phyloP scores from a whole-genome alignment of 2,113 vertebrate genomes.

The Sarotherodon lohbergeri region DNA sequence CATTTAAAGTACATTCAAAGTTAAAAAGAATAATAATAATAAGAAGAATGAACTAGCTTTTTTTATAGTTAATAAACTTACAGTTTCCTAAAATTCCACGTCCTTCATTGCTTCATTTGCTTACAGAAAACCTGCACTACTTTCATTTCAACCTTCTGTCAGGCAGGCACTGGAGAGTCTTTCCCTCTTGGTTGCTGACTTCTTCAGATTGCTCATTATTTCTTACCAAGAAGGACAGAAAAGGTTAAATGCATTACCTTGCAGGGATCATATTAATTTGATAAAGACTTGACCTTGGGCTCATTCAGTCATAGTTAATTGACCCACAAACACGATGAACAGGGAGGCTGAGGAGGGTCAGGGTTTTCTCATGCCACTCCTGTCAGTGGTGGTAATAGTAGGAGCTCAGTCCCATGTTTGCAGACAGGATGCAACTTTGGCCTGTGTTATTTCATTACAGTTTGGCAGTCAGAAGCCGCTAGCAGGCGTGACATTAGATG shows the following conservation, averaged over 20 bases:
- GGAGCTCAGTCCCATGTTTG: not conserved
- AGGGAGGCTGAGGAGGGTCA: conserved; percentile 30
- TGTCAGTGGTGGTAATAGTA: not conserved
- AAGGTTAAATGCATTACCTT: conserved; percentile 34
- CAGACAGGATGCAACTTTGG: conserved; percentile 37
- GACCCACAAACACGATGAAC: conserved; percentile 16
- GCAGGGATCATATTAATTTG: conserved; percentile 10
- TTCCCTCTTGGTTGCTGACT: not conserved
- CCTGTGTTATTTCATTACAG: conserved; percentile 41
- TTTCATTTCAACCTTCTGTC: not conserved
- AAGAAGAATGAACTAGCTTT: not conserved
- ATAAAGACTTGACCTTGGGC: conserved; percentile 51
- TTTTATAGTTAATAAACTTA: not conserved
- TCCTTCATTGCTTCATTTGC: not conserved
- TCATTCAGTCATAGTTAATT: conserved; percentile 45
- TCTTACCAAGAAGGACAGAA: not conserved
- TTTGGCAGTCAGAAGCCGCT: not conserved
- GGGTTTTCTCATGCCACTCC: conserved; percentile 51
- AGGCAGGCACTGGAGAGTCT: not conserved
- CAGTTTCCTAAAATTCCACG: not conserved
- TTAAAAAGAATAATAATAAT: not conserved
- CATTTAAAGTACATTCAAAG: not conserved
- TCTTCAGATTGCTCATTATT: not conserved
- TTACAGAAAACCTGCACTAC: not conserved
- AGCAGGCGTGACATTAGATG: not conserved